These are phyloP conservation scores for Ophioderma brevispina DNA, from an alignment of 35 echinoderm and acorn worm genomes.

Conservation along the genomic window DNA sequence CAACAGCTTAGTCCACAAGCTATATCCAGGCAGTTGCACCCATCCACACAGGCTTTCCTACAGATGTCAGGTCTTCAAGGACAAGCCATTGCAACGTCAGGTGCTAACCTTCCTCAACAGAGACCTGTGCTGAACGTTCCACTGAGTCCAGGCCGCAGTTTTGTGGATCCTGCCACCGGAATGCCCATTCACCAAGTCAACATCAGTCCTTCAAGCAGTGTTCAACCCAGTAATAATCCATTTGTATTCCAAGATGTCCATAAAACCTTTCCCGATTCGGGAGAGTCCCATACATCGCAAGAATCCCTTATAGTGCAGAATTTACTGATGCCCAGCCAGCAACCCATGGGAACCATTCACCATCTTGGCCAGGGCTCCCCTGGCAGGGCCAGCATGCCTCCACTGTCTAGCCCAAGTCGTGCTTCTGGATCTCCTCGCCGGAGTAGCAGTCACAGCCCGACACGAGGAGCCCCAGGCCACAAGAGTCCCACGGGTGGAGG, in stretches of 20 bases:
- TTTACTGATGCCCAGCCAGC: constrained; percentile 49
- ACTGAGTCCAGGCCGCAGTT: constrained; percentile 19
- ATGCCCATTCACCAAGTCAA: constrained; percentile 35
- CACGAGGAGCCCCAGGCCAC: constrained; percentile 16
- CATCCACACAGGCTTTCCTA: constrained; percentile 17
- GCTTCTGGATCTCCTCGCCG: constrained; percentile 8
- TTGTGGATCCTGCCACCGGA: constrained; percentile 19
- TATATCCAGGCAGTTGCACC: constrained; percentile 36
- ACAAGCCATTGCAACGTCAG: constrained; percentile 32
- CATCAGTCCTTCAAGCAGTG: constrained; percentile 29
- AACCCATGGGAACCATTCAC: constrained; percentile 64
- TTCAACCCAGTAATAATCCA: constrained; percentile 20
- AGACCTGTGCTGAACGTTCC: constrained; percentile 38
- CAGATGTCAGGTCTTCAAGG: constrained; percentile 26
- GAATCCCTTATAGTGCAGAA: constrained; percentile 35
- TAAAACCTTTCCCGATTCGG: constrained; percentile 5
- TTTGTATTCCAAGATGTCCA: constrained; percentile 47
- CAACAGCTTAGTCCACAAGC: constrained; percentile 30
- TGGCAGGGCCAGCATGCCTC: constrained; percentile 34
- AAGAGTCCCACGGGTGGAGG: constrained; percentile 67
- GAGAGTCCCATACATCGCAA: constrained; percentile 25
- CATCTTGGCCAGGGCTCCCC: constrained; percentile 57
- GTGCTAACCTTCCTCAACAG: background rate
- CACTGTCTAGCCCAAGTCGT: background rate
- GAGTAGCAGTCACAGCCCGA: constrained; percentile 49